Percentiles rank a stretch among this genome's conserved stretches.
These are phyloP conservation scores for Dione juno DNA, from an alignment of 2,888 invertebrate species.

Conservation along the genomic window DNA sequence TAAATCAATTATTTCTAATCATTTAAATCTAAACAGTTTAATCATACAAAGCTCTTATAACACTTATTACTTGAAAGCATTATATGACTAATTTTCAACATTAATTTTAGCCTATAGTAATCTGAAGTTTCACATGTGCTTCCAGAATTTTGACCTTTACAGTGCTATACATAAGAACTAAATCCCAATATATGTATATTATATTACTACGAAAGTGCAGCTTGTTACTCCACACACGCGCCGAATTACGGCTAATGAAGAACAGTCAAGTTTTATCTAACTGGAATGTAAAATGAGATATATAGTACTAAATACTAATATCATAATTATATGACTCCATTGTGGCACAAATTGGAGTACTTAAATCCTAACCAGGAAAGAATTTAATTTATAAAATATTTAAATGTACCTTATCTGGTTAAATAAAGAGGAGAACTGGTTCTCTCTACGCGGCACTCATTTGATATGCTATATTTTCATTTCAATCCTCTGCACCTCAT, in stretches of 20 bases:
- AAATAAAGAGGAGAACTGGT: too few relatives aligned
- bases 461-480: too few relatives aligned
- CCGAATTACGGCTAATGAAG: constrained; percentile 37
- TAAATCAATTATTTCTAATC: too few relatives aligned
- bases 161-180: not conserved
- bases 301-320: constrained; percentile 11
- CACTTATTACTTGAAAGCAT: not conserved
- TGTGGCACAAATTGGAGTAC: too few relatives aligned
- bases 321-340: not conserved
- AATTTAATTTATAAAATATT: not conserved
- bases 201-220: constrained; percentile 23
- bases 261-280: constrained; percentile 40
- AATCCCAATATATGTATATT: not conserved
- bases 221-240: constrained; percentile 37
- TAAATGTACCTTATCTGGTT: not conserved
- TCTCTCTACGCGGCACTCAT: too few relatives aligned
- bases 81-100: constrained; percentile 26
- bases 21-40: too few relatives aligned
- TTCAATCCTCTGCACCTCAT: too few relatives aligned
- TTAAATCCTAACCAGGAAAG: not conserved
- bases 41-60: not conserved
- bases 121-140: not conserved
- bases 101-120: constrained; percentile 27
- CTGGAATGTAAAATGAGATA: constrained; percentile 28
- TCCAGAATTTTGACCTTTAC: constrained; percentile 27